Percentiles rank a stretch among this genome's conserved stretches.
Conservation (phyloP, 1,140 invertebrate species). For the Caenorhabditis elegans region DNA sequence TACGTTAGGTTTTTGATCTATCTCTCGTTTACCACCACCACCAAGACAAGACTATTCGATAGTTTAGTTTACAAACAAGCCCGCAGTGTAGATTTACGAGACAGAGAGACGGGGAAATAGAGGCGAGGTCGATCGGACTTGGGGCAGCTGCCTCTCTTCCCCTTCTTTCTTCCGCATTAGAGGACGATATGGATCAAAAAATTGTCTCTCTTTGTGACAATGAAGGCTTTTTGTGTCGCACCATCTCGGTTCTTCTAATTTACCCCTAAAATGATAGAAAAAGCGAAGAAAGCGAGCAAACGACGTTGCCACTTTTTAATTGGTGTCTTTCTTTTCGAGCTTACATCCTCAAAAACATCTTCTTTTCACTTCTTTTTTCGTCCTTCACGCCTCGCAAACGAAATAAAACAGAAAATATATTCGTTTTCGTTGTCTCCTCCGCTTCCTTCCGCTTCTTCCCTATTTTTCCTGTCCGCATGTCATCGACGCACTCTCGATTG, state of each 20-base stretch:
- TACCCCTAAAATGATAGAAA: not conserved
- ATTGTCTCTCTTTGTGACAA: not conserved
- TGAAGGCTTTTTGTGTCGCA: not conserved
- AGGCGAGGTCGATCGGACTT: not conserved
- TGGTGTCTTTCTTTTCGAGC: not conserved
- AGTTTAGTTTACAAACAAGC: slow-evolving; percentile 29
- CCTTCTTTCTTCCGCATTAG: slow-evolving; percentile 9
- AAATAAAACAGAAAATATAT: slow-evolving; percentile 1
- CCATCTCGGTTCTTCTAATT: not conserved
- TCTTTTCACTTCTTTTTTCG: not conserved
- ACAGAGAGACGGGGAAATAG: not conserved
- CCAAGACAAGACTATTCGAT: not conserved
- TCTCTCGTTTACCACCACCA: not conserved
- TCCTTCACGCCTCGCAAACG: not conserved
- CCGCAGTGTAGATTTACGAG: slow-evolving; percentile 22
- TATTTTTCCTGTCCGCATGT: not conserved
- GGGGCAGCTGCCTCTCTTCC: not conserved
- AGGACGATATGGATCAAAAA: not conserved
- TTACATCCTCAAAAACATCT: not conserved
- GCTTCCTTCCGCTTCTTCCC: not conserved
- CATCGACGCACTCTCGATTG: not conserved
- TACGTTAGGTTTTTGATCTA: not conserved
- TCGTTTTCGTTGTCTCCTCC: not conserved
- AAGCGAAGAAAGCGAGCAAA: not conserved
- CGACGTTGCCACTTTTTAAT: not conserved